These are phyloP conservation scores for Rhamnusium bicolor DNA, from an alignment of 2,888 invertebrate genomes.

Conservation along the genomic window DNA sequence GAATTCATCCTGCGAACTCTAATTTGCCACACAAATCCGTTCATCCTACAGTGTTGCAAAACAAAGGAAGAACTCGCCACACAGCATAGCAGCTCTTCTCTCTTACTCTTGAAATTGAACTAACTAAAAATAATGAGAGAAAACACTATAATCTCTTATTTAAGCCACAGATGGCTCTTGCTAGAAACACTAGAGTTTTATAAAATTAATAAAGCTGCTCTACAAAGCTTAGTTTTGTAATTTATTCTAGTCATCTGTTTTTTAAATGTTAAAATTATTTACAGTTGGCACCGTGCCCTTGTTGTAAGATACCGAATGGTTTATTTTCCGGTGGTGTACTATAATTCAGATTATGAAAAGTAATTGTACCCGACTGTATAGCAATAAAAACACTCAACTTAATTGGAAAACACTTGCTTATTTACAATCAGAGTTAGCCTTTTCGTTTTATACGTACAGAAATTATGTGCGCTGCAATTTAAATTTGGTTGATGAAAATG, in stretches of 20 bases:
- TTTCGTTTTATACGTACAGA: no score
- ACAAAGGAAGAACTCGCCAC: constrained; percentile 42
- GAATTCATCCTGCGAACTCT: constrained; percentile 67
- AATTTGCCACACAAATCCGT: constrained; percentile 67
- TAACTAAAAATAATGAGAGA: constrained; percentile 1
- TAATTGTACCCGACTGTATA: constrained; percentile 1
- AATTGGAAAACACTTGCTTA: not conserved
- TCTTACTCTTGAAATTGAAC: constrained; percentile 10
- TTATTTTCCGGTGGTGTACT: not conserved
- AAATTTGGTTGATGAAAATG: no score
- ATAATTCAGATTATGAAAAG: constrained; percentile 22
- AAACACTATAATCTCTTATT: constrained; percentile 25
- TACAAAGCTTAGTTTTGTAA: constrained; percentile 50
- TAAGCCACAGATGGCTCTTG: constrained; percentile 51
- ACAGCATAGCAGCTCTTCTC: constrained; percentile 20
- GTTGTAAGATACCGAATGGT: constrained; percentile 23
- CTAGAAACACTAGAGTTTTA: constrained; percentile 48
- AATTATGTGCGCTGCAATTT: no score
- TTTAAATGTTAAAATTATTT: constrained; percentile 49
- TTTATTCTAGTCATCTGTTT: constrained; percentile 52
- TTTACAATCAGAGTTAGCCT: not conserved
- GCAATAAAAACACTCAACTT: not conserved
- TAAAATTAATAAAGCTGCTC: constrained; percentile 55
- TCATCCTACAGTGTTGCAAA: constrained; percentile 53
- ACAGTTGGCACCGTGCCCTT: constrained; percentile 46